A percentile compares a stretch with the other conserved stretches of the same genome.
Conservation (phyloP, 2,797 vertebrate genomes). For the Hemibagrus guttatus region DNA sequence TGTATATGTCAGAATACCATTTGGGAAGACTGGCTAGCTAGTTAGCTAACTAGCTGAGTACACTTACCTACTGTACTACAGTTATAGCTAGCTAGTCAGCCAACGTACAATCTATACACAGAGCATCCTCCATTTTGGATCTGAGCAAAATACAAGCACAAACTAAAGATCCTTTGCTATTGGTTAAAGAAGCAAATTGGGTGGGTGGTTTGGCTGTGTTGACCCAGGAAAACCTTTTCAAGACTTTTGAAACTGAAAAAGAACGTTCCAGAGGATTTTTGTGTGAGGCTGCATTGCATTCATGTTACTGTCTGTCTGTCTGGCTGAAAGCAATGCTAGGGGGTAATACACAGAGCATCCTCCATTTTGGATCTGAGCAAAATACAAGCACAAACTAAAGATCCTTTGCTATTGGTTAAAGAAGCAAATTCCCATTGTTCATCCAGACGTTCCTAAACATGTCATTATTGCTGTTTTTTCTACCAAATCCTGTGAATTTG, state of each 20-base stretch:
- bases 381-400: background rate
- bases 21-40: background rate
- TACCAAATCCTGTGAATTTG: background rate
- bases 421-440: background rate
- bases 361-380: background rate
- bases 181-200: background rate
- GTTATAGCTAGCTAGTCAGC: background rate
- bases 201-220: background rate
- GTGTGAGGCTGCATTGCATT: background rate
- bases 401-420: background rate
- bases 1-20: background rate
- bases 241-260: background rate
- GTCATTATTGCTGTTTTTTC: too few species aligned
- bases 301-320: constrained; percentile 2
- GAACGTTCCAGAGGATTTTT: background rate
- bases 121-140: background rate
- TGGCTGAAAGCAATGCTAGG: background rate
- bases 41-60: background rate
- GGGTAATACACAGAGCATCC: too few species aligned
- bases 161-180: background rate
- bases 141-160: background rate
- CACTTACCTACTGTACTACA: background rate
- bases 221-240: background rate
- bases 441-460: background rate
- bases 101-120: background rate